Base-by-base conservation (phyloP, 2,797 vertebrate species). In the Tarsius wallacei region DNA sequence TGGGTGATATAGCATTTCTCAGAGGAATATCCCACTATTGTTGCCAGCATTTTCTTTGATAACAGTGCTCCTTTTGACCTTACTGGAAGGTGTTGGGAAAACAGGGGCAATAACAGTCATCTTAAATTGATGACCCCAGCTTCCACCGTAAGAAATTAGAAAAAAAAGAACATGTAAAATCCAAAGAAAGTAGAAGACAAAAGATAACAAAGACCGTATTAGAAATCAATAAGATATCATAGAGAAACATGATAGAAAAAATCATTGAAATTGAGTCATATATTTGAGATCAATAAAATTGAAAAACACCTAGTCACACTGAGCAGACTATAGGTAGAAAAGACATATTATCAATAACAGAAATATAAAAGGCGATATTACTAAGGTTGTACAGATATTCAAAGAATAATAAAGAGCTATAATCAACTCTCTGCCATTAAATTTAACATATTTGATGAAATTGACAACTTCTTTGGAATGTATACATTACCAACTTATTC, bases 181-280 rank as follows among this genome's bases (percentile, higher is more conserved):
- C n/a, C 21, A 92, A 93, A 95, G 21, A 55, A 73, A n/a, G 4
- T 36, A 85, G 64, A 53, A 87, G 15, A 49, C 55, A 36, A 21
- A 68, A 95, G 73, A 55, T 49, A 36, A 31, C 70, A 63, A 93
- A 89, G 70, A 36, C 3, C 9, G 42, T 5, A 53, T 2, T 89
- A n/a, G 16, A 80, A 92, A 92, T 84, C 33, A 80, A 24, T 88
- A 28, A 57, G 78, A 61, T 26, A 76, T 7, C 85, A 59, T 91
- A 77, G 11, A 49, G n/a, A 64, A 92, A 42, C 10, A 49, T 5
- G 47, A 80, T 3, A 81, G 53, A 78, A 15, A 63, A 92, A 36
- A 61, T 64, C 42, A 66, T 24, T 68, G 31, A 74, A 61, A 61
- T n/a, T 28, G 70, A 74, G 16, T 3, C 17, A 0, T 33, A 80